Conservation (phyloP, 1,140 invertebrate genomes). For the Ylistrum balloti region DNA sequence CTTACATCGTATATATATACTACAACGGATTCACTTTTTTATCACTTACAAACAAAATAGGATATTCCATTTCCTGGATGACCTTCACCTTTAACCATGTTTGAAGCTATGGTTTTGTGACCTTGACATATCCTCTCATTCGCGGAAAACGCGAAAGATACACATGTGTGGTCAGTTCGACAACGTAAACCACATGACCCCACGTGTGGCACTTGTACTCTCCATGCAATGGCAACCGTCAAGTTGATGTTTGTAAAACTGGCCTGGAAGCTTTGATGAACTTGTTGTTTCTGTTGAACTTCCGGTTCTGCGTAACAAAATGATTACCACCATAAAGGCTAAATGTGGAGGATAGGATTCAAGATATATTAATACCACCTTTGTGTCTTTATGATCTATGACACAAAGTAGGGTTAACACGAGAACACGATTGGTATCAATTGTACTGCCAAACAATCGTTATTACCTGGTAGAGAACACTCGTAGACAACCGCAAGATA, state of each 20-base stretch:
- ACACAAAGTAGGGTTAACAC: no score
- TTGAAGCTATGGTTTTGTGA: neutral
- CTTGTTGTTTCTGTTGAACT: neutral
- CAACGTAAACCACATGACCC: neutral
- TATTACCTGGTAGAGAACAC: neutral
- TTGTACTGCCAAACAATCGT: neutral
- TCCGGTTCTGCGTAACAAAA: neutral
- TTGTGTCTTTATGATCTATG: no score
- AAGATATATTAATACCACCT: no score
- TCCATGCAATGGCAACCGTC: neutral
- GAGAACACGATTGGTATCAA: no score
- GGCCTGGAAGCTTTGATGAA: neutral
- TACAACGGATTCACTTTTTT: neutral
- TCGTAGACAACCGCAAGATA: neutral
- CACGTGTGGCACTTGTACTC: neutral
- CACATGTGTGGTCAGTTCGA: neutral
- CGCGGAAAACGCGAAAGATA: neutral
- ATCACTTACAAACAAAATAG: conserved; percentile 28
- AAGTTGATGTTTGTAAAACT: neutral
- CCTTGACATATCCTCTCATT: neutral
- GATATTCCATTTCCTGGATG: neutral
- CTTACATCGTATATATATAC: no score
- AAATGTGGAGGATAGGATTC: no score
- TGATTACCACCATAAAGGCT: no score
- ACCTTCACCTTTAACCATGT: neutral